Percentiles rank a stretch among this genome's conserved stretches.
Evolutionary conservation across 1,140 invertebrate species (phyloP).

Genomic region (Neodiprion pinetum): DNA sequence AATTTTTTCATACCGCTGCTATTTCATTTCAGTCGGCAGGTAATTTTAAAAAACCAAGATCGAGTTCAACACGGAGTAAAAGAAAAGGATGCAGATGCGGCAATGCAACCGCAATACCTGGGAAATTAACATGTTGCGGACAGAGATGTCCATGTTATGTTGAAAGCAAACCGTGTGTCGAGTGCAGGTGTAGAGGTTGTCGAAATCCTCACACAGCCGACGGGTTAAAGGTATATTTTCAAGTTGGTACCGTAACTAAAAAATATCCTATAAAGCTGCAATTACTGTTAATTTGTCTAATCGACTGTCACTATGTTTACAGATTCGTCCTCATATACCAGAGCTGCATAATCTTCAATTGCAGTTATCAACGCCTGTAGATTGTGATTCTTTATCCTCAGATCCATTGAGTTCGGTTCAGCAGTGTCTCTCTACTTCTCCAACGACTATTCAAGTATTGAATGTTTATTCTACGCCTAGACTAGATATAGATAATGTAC

Average conservation of each 20-base stretch:
- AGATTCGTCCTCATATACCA: slow-evolving; percentile 72
- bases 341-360: slow-evolving; percentile 63
- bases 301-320: slow-evolving; percentile 38
- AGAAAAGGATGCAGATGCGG: slow-evolving; percentile 87
- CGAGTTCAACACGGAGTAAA: slow-evolving; percentile 59
- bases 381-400: slow-evolving; percentile 49
- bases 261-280: too few relatives aligned
- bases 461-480: slow-evolving; percentile 59
- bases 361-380: slow-evolving; percentile 53
- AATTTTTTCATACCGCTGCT: slow-evolving; percentile 18
- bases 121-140: slow-evolving; percentile 90
- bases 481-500: slow-evolving; percentile 58
- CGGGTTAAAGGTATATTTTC: slow-evolving; percentile 73
- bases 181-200: slow-evolving; percentile 90
- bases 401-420: slow-evolving; percentile 54
- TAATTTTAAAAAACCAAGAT: slow-evolving; percentile 58
- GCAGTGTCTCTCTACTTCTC: slow-evolving; percentile 56
- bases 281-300: neutral
- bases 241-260: neutral
- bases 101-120: slow-evolving; percentile 85
- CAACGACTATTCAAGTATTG: slow-evolving; percentile 59
- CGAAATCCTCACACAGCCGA: slow-evolving; percentile 85
- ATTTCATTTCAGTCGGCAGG: slow-evolving; percentile 41
- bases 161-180: slow-evolving; percentile 82
- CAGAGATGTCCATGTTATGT: slow-evolving; percentile 94